Conservation (phyloP, 2,888 invertebrate species). For the Norana najaformis region DNA sequence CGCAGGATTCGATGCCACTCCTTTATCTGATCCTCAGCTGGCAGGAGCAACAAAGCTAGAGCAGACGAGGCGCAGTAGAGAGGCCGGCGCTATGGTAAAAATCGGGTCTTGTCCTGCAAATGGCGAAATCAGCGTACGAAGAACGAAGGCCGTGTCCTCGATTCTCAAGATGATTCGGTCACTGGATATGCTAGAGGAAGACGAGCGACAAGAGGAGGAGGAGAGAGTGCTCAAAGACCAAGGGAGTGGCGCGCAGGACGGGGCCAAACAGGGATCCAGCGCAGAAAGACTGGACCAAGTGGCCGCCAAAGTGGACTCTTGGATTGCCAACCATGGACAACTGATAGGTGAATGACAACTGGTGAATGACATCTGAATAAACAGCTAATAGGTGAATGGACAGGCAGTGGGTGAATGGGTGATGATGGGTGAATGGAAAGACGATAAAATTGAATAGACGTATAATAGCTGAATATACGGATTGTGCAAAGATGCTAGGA, state of each 20-base stretch:
- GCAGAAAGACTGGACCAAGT: background rate
- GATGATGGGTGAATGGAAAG: too few relatives aligned
- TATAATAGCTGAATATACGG: too few relatives aligned
- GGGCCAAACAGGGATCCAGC: background rate
- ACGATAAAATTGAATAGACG: too few relatives aligned
- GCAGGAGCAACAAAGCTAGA: background rate
- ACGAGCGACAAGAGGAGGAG: background rate
- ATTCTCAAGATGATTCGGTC: slow-evolving; percentile 10
- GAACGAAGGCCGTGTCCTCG: background rate
- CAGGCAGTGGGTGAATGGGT: too few relatives aligned
- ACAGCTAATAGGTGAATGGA: too few relatives aligned
- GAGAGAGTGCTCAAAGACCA: background rate
- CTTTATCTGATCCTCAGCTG: background rate
- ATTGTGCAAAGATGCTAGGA: too few relatives aligned
- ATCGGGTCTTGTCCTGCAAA: background rate
- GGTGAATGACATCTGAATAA: background rate
- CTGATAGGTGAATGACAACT: slow-evolving; percentile 18
- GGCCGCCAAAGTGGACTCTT: background rate
- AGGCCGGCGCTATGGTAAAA: background rate
- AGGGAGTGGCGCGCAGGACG: background rate
- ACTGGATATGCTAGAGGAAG: background rate
- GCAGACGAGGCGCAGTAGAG: background rate
- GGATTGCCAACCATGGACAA: background rate
- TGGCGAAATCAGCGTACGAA: background rate
- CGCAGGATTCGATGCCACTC: background rate